A percentile compares a stretch with the other conserved stretches of the same genome.
These are phyloP conservation scores for Python bivittatus DNA, from an alignment of 2,113 vertebrate species.

Conservation along the genomic window DNA sequence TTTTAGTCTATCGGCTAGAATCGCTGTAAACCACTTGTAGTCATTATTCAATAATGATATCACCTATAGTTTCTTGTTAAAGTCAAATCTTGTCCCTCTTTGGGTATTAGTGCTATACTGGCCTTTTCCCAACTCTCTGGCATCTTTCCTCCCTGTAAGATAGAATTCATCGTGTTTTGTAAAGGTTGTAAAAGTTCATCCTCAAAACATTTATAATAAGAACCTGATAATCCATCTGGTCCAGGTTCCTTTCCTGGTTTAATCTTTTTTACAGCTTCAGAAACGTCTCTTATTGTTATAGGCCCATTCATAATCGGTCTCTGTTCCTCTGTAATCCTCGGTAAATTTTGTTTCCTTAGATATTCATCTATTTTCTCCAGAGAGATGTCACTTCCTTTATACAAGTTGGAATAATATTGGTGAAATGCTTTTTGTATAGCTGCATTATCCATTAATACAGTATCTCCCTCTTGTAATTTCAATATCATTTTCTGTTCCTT, in stretches of 20 bases:
- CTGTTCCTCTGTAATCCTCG: not conserved
- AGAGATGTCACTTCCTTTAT: not conserved
- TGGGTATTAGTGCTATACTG: not conserved
- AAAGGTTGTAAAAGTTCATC: not conserved
- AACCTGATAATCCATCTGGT: not conserved
- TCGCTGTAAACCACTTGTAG: not conserved
- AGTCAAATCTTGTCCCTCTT: not conserved
- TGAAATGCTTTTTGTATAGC: not conserved
- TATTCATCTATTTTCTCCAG: not conserved
- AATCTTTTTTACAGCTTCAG: not conserved
- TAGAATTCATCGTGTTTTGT: not conserved
- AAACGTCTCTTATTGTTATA: not conserved
- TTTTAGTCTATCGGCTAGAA: not conserved
- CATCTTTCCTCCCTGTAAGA: not conserved
- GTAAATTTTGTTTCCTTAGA: not conserved
- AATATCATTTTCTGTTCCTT: not conserved
- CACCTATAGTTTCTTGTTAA: not conserved
- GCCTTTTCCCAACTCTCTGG: not conserved
- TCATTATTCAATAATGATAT: not conserved
- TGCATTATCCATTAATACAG: not conserved
- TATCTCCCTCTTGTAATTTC: not conserved
- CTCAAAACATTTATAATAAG: not conserved
- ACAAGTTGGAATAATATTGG: not conserved
- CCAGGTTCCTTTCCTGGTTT: not conserved
- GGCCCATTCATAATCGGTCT: not conserved